phyloP scores from a whole-genome alignment of 2,888 invertebrate genomes.

The Apodemia zela region DNA sequence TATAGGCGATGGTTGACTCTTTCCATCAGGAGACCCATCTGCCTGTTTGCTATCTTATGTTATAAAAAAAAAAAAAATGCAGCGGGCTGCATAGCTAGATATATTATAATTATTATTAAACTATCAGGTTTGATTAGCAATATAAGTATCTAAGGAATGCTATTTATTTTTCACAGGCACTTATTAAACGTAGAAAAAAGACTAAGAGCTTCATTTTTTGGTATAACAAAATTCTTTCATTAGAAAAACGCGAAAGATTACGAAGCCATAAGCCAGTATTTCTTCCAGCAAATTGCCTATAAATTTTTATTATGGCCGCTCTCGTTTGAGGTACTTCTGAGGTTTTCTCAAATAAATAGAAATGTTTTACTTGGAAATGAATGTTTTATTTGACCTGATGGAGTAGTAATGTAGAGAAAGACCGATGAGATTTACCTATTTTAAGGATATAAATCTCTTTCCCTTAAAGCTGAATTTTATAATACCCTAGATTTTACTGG shows the following conservation, averaged over 20 bases:
- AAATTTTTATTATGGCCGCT: constrained; percentile 76
- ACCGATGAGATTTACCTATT: background rate
- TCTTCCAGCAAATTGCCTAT: constrained; percentile 71
- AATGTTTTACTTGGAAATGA: constrained; percentile 55
- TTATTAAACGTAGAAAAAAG: background rate
- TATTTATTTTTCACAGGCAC: constrained; percentile 3
- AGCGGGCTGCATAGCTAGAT: too few species aligned
- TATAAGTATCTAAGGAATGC: background rate
- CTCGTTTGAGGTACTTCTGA: constrained; percentile 64
- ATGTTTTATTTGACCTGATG: constrained; percentile 41
- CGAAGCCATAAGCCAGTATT: constrained; percentile 57
- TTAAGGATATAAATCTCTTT: too few species aligned
- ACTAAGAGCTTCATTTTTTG: background rate
- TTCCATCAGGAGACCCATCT: too few species aligned
- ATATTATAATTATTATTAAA: too few species aligned
- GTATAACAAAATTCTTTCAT: constrained; percentile 54
- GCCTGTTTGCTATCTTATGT: too few species aligned
- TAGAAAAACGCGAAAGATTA: constrained; percentile 65
- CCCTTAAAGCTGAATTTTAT: too few species aligned
- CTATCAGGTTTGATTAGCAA: too few species aligned
- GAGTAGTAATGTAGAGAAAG: background rate
- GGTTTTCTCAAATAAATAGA: constrained; percentile 64
- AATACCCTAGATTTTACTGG: too few species aligned
- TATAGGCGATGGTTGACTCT: too few species aligned
- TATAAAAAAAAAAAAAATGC: too few species aligned